Base-by-base conservation (phyloP, 2,113 vertebrate species). In the Upupa epops region DNA sequence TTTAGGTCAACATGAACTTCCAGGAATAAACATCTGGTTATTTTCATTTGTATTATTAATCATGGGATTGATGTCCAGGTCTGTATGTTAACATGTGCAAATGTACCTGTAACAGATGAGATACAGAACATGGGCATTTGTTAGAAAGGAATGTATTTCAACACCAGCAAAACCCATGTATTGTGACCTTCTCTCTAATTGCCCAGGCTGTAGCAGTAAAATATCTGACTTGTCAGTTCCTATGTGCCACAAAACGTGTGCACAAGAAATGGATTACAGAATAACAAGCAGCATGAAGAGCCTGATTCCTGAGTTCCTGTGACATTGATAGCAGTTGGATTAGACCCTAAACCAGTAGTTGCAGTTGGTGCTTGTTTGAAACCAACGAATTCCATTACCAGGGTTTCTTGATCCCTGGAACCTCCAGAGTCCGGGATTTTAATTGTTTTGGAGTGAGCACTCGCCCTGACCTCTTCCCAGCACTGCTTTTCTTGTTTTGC, bases 1-100 rank as follows among this genome's bases (percentile, higher is more conserved):
- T 95, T 93, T 95, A 96, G 82, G 93, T 96, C 95, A 96, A 96
- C 93, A 93, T 87, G 91, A 94, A 90, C 93, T 92, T 82, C 73
- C 49, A 75, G 91, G 82, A 92, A 93, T 74, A 96, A 96, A 93
- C 93, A 94, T 96, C 96, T 96, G 93, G 93, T 95, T 96, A 90
- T 94, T 96, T 96, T 96, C 83, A 92, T 92, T 93, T 92, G 90
- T 87, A 69, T 92, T 96, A 90, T 85, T 94, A 94, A 93, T 83
- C 78, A 49, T 51, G 42, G 90, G 59, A 94, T 93, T 93, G 95
- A 90, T 95, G 83, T 89, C 34, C 66, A 59, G 46, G 52, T 82
- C 75, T 87, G 42, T 72, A 66, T 31, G 76, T 45, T 89, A 95
- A 90, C 90, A 82, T 69, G 76, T 55, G 77, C 82, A 71, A 92